Conservation (phyloP, 2,797 vertebrate genomes). For the Adrianichthys oophorus region DNA sequence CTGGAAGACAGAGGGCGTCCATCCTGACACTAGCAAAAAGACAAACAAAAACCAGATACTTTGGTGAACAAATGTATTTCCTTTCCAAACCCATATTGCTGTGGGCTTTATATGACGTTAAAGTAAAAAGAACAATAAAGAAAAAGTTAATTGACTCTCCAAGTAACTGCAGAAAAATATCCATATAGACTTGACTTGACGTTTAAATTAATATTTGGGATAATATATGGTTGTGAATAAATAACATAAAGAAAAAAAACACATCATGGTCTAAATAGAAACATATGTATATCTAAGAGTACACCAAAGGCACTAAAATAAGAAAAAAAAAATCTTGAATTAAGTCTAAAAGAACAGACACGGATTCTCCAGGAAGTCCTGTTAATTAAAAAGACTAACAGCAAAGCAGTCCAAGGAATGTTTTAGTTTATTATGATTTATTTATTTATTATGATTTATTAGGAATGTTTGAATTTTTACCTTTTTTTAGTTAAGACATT, state of each 20-base stretch:
- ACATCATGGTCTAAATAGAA: neutral
- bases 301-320: neutral
- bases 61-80: conserved; percentile 1
- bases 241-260: neutral
- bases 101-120: conserved; percentile 2
- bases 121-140: conserved; percentile 3
- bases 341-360: too few species aligned
- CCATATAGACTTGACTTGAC: neutral
- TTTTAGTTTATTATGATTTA: neutral
- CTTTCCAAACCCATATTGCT: neutral
- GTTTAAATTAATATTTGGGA: conserved; percentile 11
- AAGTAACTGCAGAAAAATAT: neutral
- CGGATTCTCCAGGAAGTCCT: neutral
- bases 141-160: neutral
- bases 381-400: neutral
- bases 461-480: neutral
- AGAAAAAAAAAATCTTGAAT: neutral
- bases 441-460: neutral
- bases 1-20: conserved; percentile 90
- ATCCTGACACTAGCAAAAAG: conserved; percentile 83
- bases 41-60: conserved; percentile 4
- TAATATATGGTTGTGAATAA: conserved; percentile 2
- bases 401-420: neutral
- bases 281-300: neutral
- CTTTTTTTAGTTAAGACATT: neutral